These are phyloP conservation scores for Hipparchia sbordonii DNA, from an alignment of 2,888 invertebrate genomes.

Conservation along the genomic window DNA sequence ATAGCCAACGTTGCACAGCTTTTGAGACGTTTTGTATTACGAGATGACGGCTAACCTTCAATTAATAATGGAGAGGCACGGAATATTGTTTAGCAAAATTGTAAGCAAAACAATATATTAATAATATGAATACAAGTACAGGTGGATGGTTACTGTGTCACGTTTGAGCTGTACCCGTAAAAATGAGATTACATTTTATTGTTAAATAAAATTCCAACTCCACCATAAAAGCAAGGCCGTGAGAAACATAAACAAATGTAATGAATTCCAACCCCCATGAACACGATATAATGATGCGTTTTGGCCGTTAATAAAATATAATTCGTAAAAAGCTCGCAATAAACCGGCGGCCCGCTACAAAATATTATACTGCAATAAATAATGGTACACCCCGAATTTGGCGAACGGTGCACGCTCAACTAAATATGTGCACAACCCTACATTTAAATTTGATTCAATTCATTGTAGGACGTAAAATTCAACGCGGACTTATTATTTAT, in stretches of 20 bases:
- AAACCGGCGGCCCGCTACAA: conserved; percentile 73
- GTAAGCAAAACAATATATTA: too few species aligned
- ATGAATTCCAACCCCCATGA: conserved; percentile 74
- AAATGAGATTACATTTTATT: conserved; percentile 14
- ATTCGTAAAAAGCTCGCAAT: conserved; percentile 72
- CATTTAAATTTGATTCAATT: conserved; percentile 77
- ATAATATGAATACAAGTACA: too few species aligned
- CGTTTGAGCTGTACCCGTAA: background rate
- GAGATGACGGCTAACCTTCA: too few species aligned
- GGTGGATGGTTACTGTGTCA: background rate
- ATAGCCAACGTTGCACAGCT: too few species aligned
- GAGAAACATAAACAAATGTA: conserved; percentile 77
- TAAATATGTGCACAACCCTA: conserved; percentile 73
- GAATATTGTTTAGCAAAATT: too few species aligned
- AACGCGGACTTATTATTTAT: conserved; percentile 68
- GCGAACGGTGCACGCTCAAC: conserved; percentile 68
- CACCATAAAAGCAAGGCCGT: conserved; percentile 50
- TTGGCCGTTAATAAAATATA: conserved; percentile 74
- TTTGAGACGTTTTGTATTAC: too few species aligned
- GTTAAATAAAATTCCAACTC: conserved; percentile 15
- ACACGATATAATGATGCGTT: conserved; percentile 74
- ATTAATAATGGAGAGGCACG: too few species aligned
- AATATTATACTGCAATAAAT: conserved; percentile 81
- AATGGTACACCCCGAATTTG: conserved; percentile 80
- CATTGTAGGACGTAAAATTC: conserved; percentile 66